A percentile compares a stretch with the other conserved stretches of the same genome.
Conservation (phyloP, 1,140 invertebrate genomes). For the Oryzaephilus surinamensis region DNA sequence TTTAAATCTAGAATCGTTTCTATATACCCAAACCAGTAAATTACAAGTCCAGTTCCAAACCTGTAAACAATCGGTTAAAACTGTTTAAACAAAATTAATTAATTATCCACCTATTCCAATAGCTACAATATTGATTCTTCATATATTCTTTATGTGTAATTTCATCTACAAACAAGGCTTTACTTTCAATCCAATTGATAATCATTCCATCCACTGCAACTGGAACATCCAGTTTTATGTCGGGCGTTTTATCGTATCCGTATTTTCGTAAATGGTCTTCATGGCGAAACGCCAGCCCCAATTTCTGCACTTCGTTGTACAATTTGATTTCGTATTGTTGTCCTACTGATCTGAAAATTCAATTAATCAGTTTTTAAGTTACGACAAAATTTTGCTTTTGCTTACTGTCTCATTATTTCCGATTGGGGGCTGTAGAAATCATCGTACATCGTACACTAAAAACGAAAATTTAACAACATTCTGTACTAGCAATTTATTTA, state of each 20-base stretch:
- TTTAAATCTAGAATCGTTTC: slow-evolving; percentile 49
- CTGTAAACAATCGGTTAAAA: slow-evolving; percentile 34
- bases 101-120: slow-evolving; percentile 68
- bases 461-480: slow-evolving; percentile 16
- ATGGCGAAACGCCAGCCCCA: slow-evolving; percentile 60
- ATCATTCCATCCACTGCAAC: slow-evolving; percentile 76
- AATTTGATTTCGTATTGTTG: slow-evolving; percentile 65
- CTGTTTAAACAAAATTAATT: background rate
- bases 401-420: slow-evolving; percentile 62
- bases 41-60: slow-evolving; percentile 87
- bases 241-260: slow-evolving; percentile 93
- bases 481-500: slow-evolving; percentile 44
- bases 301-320: slow-evolving; percentile 44
- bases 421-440: slow-evolving; percentile 65
- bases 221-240: slow-evolving; percentile 83
- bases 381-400: slow-evolving; percentile 10
- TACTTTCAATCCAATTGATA: slow-evolving; percentile 94
- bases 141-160: slow-evolving; percentile 74
- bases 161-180: slow-evolving; percentile 84
- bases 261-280: slow-evolving; percentile 68
- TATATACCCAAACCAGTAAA: slow-evolving; percentile 93
- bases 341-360: slow-evolving; percentile 49
- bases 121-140: slow-evolving; percentile 77
- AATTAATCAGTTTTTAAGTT: background rate
- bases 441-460: slow-evolving; percentile 57